Conservation (phyloP, 2,113 vertebrate genomes). For the Rhinichthys klamathensis region DNA sequence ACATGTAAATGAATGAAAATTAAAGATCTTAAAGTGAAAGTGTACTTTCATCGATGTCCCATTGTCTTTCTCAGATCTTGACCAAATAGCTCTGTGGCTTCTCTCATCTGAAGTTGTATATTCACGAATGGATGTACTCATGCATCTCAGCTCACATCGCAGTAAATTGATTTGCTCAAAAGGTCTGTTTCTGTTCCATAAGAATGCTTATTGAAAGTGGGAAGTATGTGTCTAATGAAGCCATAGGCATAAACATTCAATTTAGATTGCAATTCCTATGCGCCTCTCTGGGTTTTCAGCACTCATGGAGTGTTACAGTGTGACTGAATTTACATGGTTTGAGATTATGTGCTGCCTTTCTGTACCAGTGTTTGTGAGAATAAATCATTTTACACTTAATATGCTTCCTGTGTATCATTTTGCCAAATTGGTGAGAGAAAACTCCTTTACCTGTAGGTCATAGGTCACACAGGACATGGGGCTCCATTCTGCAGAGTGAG, state of each 20-base stretch:
- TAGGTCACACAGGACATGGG: not conserved
- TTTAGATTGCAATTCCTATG: not conserved
- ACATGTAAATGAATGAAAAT: slow-evolving; percentile 4
- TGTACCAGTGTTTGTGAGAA: slow-evolving; percentile 63
- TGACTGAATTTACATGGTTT: not conserved
- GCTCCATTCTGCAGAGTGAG: no score
- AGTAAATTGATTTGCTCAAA: slow-evolving; percentile 7
- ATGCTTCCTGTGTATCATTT: not conserved
- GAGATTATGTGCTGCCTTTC: slow-evolving; percentile 51
- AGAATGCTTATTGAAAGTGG: slow-evolving; percentile 31
- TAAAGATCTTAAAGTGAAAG: not conserved
- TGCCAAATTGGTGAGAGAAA: not conserved
- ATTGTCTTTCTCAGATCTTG: not conserved
- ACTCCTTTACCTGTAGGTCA: no score
- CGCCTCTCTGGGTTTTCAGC: slow-evolving; percentile 3
- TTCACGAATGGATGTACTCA: slow-evolving; percentile 15
- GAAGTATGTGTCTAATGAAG: not conserved
- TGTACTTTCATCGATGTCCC: not conserved
- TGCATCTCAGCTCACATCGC: slow-evolving; percentile 23
- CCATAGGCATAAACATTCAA: not conserved
- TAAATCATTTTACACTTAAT: slow-evolving; percentile 74
- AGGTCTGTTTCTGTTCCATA: slow-evolving; percentile 2
- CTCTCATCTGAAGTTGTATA: not conserved
- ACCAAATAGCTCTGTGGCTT: slow-evolving; percentile 3
- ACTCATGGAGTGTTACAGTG: not conserved